phyloP scores from a whole-genome alignment of 2,797 vertebrate species.

The Oophaga sylvatica region DNA sequence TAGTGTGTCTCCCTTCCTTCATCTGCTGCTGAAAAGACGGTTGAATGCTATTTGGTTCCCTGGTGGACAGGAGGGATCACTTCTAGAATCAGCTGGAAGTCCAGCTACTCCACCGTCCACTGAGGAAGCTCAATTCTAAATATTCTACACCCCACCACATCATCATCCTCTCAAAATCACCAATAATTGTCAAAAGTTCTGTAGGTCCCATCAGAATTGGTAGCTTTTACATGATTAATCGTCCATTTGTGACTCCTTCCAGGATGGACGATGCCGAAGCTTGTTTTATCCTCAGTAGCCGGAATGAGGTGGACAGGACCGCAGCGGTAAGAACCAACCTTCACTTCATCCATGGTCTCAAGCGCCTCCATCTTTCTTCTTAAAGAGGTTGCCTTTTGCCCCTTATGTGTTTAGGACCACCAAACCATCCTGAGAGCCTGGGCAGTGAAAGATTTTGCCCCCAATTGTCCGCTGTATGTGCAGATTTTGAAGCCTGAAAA shows the following conservation, averaged over 20 bases:
- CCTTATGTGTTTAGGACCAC: constrained; percentile 79
- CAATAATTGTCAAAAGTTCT: too few relatives aligned
- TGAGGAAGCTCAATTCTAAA: neutral
- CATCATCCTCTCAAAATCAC: too few relatives aligned
- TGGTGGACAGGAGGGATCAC: neutral
- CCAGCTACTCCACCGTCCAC: neutral
- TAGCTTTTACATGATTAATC: neutral
- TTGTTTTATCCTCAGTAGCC: constrained; percentile 92
- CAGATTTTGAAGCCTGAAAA: constrained; percentile 95
- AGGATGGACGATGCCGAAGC: constrained; percentile 95
- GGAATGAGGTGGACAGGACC: constrained; percentile 90
- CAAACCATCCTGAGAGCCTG: constrained; percentile 94
- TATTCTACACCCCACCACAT: neutral
- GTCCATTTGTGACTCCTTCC: constrained; percentile 40
- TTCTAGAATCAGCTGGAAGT: neutral
- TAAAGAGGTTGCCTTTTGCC: too few relatives aligned
- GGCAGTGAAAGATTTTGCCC: constrained; percentile 95
- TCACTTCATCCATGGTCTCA: neutral
- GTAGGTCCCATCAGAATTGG: neutral
- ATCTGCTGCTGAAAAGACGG: too few relatives aligned
- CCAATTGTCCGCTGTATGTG: constrained; percentile 90
- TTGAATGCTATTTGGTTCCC: neutral
- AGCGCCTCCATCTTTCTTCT: neutral
- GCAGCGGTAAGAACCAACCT: constrained; percentile 81
- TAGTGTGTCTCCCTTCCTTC: too few relatives aligned